phyloP scores from a whole-genome alignment of 2,113 vertebrate genomes.

The Cygnus buccinator region DNA sequence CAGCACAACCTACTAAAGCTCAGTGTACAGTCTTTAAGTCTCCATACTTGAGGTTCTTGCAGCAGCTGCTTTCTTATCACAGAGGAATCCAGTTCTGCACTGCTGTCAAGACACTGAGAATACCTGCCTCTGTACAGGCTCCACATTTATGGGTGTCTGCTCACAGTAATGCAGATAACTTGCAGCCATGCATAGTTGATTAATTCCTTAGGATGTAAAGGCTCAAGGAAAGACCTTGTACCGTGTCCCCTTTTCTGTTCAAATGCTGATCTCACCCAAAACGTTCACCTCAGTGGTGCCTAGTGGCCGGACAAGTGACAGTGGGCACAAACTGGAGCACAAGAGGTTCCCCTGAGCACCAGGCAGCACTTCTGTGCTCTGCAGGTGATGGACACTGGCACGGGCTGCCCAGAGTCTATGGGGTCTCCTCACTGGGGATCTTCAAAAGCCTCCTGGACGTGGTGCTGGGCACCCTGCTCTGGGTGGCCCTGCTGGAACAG shows the following conservation, averaged over 20 bases:
- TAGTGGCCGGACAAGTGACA: neutral
- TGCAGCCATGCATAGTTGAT: neutral
- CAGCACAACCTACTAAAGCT: neutral
- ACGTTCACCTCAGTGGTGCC: neutral
- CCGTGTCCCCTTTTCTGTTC: rapidly evolving
- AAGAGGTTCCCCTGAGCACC: neutral
- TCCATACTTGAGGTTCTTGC: constrained; percentile 10
- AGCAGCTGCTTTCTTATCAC: neutral
- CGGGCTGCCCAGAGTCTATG: neutral
- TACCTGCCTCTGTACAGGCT: neutral
- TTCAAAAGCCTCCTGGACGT: neutral
- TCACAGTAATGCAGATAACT: neutral
- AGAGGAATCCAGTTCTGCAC: neutral
- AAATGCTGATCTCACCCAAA: neutral
- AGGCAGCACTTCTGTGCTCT: neutral
- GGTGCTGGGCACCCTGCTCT: neutral
- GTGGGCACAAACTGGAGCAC: neutral
- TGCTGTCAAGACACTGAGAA: neutral
- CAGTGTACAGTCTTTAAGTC: constrained; percentile 24
- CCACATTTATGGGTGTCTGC: neutral
- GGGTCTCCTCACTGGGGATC: neutral
- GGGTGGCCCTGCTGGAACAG: neutral
- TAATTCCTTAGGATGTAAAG: neutral
- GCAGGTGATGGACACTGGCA: neutral
- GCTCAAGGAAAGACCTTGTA: neutral